A percentile compares a stretch with the other conserved stretches of the same genome.
These are phyloP conservation scores for Diglossa cyanea DNA, from an alignment of 2,797 vertebrate species.

Conservation along the genomic window DNA sequence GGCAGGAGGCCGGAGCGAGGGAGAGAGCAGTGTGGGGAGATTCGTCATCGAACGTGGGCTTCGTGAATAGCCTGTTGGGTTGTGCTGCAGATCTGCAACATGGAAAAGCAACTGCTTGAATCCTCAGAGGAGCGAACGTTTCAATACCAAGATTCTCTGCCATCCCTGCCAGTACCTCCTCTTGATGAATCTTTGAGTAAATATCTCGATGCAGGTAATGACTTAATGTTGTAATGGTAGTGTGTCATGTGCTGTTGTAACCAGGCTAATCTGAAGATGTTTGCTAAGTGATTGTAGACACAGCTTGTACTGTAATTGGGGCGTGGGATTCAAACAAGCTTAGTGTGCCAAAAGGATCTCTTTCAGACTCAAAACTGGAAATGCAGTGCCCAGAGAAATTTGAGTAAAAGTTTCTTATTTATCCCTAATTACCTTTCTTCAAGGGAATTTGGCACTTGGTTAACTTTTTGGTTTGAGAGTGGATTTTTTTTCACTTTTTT, in stretches of 20 bases:
- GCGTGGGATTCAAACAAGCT: too few relatives aligned
- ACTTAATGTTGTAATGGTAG: neutral
- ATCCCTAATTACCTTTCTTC: neutral
- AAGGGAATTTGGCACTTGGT: neutral
- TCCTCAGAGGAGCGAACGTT: slow-evolving; percentile 86
- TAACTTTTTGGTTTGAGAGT: neutral
- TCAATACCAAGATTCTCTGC: slow-evolving; percentile 88
- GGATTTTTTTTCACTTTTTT: neutral
- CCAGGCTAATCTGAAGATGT: neutral
- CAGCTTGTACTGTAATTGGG: neutral
- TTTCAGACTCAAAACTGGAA: neutral
- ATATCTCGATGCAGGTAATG: slow-evolving; percentile 90
- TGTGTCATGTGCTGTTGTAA: rapidly evolving
- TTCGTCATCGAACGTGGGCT: neutral
- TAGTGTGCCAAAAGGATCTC: neutral
- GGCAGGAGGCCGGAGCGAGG: neutral
- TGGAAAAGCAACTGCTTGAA: slow-evolving; percentile 84
- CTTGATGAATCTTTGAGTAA: slow-evolving; percentile 87
- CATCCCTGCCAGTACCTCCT: slow-evolving; percentile 87
- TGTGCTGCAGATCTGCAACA: slow-evolving; percentile 48
- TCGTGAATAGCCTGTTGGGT: neutral
- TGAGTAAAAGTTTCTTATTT: neutral
- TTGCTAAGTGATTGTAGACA: neutral
- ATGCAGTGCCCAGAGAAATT: neutral
- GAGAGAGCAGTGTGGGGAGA: too few relatives aligned